phyloP scores from a whole-genome alignment of 2,888 invertebrate species.

The Drosophila pegasa region DNA sequence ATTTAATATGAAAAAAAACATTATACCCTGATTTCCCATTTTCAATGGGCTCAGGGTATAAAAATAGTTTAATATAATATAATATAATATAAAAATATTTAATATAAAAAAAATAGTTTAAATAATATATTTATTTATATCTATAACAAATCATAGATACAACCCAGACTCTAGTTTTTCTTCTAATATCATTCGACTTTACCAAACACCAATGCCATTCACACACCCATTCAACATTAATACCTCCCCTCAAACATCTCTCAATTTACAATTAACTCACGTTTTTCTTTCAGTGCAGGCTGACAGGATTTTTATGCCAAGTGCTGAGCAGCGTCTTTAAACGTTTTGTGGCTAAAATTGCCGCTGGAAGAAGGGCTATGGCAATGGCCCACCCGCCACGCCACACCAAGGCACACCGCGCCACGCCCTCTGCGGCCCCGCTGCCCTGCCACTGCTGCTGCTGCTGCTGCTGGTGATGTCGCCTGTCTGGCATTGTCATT shows the following conservation, averaged over 20 bases:
- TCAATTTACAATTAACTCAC: not conserved
- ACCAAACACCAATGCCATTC: not conserved
- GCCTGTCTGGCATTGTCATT: conserved; percentile 73
- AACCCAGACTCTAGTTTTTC: too few relatives aligned
- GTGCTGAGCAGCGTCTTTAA: conserved; percentile 76
- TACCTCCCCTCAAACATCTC: not conserved
- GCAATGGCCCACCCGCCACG: conserved; percentile 6
- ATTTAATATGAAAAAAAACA: too few relatives aligned
- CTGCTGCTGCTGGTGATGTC: conserved; percentile 36
- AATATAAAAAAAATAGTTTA: too few relatives aligned
- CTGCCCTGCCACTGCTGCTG: not conserved
- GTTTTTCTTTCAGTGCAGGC: conserved; percentile 28
- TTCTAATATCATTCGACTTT: not conserved
- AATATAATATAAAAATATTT: too few relatives aligned
- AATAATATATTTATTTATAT: too few relatives aligned
- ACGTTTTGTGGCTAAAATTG: conserved; percentile 67
- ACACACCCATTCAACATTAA: not conserved
- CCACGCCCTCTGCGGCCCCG: not conserved
- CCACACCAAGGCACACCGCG: not conserved
- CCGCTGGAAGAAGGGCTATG: conserved; percentile 16
- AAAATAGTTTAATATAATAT: too few relatives aligned
- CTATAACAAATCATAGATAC: too few relatives aligned
- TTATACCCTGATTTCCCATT: too few relatives aligned
- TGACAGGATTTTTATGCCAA: conserved; percentile 73
- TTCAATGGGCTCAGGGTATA: too few relatives aligned